phyloP scores from a whole-genome alignment of 2,113 vertebrate genomes.

The Meles meles region DNA sequence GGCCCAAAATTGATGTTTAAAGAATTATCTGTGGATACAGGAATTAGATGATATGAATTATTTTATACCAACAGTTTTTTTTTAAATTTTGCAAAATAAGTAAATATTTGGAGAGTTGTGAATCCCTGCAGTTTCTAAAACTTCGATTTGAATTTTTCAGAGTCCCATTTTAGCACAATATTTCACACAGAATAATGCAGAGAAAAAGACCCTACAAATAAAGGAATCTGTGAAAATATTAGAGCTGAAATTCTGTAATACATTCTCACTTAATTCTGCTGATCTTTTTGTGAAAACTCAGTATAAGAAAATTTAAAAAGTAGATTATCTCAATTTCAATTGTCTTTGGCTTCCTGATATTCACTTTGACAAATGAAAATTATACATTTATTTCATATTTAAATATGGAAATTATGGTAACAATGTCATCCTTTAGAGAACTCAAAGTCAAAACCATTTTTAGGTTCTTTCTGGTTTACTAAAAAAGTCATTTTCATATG shows the following conservation, averaged over 20 bases:
- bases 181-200: constrained; percentile 26
- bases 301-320: constrained; percentile 35
- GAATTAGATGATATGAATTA: not conserved
- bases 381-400: constrained; percentile 32
- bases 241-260: not conserved
- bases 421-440: constrained; percentile 46
- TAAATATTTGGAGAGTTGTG: not conserved
- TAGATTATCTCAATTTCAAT: constrained; percentile 42
- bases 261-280: constrained; percentile 19
- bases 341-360: constrained; percentile 41
- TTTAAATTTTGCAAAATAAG: constrained; percentile 9
- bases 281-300: constrained; percentile 36
- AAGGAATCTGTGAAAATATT: not conserved
- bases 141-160: constrained; percentile 22
- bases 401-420: constrained; percentile 52
- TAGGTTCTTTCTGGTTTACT: constrained; percentile 45
- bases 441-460: not conserved
- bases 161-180: not conserved
- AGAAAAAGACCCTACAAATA: not conserved
- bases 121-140: constrained; percentile 6
- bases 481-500: constrained; percentile 20
- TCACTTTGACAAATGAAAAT: constrained; percentile 54
- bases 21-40: not conserved
- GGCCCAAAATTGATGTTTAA: not conserved
- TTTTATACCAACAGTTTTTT: not conserved